Evolutionary conservation across 2,888 invertebrate genomes (phyloP).

Genomic region (Marasmarcha lunaedactyla): DNA sequence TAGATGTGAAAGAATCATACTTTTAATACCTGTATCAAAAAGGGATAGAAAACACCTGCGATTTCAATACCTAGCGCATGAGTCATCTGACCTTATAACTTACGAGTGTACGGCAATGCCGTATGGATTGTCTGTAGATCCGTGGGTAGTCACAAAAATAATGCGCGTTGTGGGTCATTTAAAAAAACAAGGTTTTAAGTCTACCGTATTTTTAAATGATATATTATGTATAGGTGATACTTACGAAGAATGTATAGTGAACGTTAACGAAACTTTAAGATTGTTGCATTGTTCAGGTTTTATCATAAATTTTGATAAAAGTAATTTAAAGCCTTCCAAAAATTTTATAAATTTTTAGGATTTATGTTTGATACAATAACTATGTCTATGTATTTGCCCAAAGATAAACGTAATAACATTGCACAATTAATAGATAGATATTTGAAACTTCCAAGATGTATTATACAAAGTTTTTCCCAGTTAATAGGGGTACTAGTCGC

Average conservation of each 20-base stretch:
- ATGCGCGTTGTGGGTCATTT: slow-evolving; percentile 6
- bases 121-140: slow-evolving; percentile 4
- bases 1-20: slow-evolving; percentile 3
- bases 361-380: slow-evolving; percentile 4
- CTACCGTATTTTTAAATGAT: slow-evolving; percentile 3
- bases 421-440: not conserved
- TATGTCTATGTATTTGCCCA: slow-evolving; percentile 4
- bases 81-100: not conserved
- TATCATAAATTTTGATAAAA: slow-evolving; percentile 6
- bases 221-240: slow-evolving; percentile 4
- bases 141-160: slow-evolving; percentile 6
- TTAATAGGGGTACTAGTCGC: slow-evolving; percentile 4
- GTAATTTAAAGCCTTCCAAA: slow-evolving; percentile 2
- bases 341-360: slow-evolving; percentile 4
- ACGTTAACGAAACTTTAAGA: slow-evolving; percentile 3
- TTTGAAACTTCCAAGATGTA: slow-evolving; percentile 1
- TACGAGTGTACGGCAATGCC: slow-evolving; percentile 4
- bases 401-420: slow-evolving; percentile 3
- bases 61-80: not conserved
- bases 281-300: slow-evolving; percentile 6
- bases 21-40: not conserved
- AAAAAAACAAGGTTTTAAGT: slow-evolving; percentile 1
- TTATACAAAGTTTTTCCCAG: slow-evolving; percentile 4
- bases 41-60: slow-evolving; percentile 1
- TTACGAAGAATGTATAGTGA: slow-evolving; percentile 1